Evolutionary conservation across 1,140 invertebrate genomes (phyloP).

Genomic region (Papilio glaucus): DNA sequence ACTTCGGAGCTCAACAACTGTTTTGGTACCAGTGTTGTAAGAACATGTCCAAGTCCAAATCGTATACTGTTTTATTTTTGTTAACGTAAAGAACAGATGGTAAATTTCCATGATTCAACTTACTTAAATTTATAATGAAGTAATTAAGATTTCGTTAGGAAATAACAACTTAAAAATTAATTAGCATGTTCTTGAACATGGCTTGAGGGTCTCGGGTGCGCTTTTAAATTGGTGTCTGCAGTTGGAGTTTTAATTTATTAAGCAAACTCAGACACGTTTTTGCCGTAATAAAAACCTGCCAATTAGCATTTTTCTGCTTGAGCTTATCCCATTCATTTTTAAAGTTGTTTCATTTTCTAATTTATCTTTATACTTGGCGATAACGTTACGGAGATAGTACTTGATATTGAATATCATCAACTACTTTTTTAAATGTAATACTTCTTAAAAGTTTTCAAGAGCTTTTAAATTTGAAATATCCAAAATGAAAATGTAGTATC

Average conservation of each 20-base stretch:
- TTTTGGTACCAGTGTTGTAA: too few species aligned
- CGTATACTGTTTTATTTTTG: too few species aligned
- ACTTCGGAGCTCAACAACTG: too few species aligned
- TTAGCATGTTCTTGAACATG: constrained; percentile 35
- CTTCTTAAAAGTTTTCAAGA: not conserved
- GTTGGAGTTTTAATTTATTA: constrained; percentile 38
- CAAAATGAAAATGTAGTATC: too few species aligned
- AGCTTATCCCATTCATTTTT: constrained; percentile 23
- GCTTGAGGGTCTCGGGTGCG: constrained; percentile 22
- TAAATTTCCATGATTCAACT: not conserved
- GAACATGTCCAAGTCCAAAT: too few species aligned
- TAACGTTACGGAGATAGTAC: not conserved
- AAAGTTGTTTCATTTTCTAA: constrained; percentile 13
- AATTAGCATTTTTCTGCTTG: constrained; percentile 35
- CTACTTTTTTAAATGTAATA: not conserved
- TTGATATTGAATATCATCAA: not conserved
- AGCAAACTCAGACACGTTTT: constrained; percentile 32
- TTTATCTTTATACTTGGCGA: constrained; percentile 14
- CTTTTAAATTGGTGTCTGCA: constrained; percentile 39
- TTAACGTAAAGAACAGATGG: too few species aligned
- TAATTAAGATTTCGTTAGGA: constrained; percentile 27
- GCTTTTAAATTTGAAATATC: not conserved
- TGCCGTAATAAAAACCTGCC: constrained; percentile 35
- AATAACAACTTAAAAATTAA: constrained; percentile 35
- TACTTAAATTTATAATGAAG: constrained; percentile 8